These are phyloP conservation scores for Aethes cnicana DNA, from an alignment of 2,888 invertebrate genomes.

Conservation along the genomic window DNA sequence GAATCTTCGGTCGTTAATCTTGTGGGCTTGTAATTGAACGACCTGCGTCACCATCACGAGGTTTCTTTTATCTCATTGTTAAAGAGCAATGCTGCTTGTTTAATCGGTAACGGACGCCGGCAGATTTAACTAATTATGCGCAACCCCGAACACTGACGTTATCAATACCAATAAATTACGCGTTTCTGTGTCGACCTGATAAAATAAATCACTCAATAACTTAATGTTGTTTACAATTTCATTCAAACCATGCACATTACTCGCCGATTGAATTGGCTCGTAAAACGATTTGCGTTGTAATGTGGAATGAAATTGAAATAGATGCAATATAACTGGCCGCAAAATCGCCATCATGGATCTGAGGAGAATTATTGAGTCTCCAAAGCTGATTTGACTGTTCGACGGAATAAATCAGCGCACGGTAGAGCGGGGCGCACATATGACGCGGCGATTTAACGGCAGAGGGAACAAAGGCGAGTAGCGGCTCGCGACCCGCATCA, in stretches of 20 bases:
- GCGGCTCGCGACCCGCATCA: slow-evolving; percentile 68
- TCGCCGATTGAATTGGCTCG: no score
- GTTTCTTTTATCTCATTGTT: slow-evolving; percentile 30
- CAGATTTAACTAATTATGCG: slow-evolving; percentile 65
- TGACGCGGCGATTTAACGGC: slow-evolving; percentile 59
- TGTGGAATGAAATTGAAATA: no score
- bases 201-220: slow-evolving; percentile 54
- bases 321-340: no score
- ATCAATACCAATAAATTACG: slow-evolving; percentile 66
- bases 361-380: slow-evolving; percentile 7
- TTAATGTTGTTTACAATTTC: slow-evolving; percentile 10
- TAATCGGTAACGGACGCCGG: slow-evolving; percentile 52
- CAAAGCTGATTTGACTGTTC: slow-evolving; percentile 26
- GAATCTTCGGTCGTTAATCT: slow-evolving; percentile 38
- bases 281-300: no score
- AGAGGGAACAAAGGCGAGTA: slow-evolving; percentile 55
- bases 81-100: slow-evolving; percentile 40
- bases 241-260: no score
- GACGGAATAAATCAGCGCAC: slow-evolving; percentile 28
- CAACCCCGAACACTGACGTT: slow-evolving; percentile 60
- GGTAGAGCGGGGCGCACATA: slow-evolving; percentile 44
- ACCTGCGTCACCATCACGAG: slow-evolving; percentile 9
- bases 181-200: slow-evolving; percentile 51
- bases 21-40: slow-evolving; percentile 30
- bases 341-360: background rate